phyloP scores from a whole-genome alignment of 2,888 invertebrate genomes.

The Caenorhabditis virilis region DNA sequence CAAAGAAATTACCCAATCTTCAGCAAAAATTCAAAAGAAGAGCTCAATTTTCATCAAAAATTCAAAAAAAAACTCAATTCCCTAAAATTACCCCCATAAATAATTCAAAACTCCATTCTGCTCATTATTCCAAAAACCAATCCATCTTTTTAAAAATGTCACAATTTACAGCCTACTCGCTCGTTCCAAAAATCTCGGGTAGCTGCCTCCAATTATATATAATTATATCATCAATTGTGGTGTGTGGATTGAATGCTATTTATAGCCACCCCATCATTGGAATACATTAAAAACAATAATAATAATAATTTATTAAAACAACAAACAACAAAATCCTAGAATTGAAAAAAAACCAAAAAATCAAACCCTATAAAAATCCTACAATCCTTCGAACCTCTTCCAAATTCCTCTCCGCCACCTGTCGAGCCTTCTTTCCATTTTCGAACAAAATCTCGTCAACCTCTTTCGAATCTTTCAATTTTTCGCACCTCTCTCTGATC shows the following conservation, averaged over 20 bases:
- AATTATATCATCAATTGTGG: slow-evolving; percentile 22
- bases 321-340: not conserved
- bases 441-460: slow-evolving; percentile 37
- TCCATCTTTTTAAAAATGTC: not conserved
- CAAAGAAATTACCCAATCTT: too few relatives aligned
- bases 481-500: slow-evolving; percentile 28
- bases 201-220: slow-evolving; percentile 7
- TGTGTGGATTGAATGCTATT: too few relatives aligned
- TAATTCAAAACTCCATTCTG: not conserved
- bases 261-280: not conserved
- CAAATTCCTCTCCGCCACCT: slow-evolving; percentile 41
- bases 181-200: not conserved
- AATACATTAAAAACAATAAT: not conserved
- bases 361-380: slow-evolving; percentile 24
- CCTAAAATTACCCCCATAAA: not conserved
- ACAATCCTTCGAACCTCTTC: slow-evolving; percentile 28
- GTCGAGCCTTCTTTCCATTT: slow-evolving; percentile 33
- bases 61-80: not conserved
- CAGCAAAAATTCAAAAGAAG: not conserved
- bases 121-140: not conserved
- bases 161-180: not conserved
- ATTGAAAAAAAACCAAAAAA: not conserved
- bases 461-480: slow-evolving; percentile 27
- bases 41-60: not conserved
- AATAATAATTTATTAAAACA: not conserved